A percentile compares a stretch with the other conserved stretches of the same genome.
phyloP scores from a whole-genome alignment of 1,140 invertebrate genomes.

The Drosophila takahashii region DNA sequence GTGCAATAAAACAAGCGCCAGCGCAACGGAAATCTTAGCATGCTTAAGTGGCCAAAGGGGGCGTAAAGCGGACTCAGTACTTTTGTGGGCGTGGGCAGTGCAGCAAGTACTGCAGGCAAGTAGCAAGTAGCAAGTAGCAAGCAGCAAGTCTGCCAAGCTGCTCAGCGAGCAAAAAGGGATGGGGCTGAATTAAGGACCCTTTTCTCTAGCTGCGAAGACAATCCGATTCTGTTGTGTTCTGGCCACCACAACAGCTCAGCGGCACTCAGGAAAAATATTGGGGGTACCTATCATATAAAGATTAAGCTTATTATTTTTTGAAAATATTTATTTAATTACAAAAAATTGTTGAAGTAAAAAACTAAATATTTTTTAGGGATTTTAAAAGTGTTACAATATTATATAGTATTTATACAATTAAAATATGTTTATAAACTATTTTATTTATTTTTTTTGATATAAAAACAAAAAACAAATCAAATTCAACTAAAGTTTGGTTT shows the following conservation, averaged over 20 bases:
- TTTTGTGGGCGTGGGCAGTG: slow-evolving; percentile 15
- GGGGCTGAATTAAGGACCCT: slow-evolving; percentile 1
- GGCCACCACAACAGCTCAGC: slow-evolving; percentile 16
- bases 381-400: too few relatives aligned
- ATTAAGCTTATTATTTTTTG: too few relatives aligned
- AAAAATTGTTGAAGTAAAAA: too few relatives aligned
- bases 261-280: slow-evolving; percentile 2
- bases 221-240: slow-evolving; percentile 17
- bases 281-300: too few relatives aligned
- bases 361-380: too few relatives aligned
- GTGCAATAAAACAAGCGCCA: slow-evolving; percentile 58
- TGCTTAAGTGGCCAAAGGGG: slow-evolving; percentile 63
- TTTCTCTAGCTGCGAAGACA: slow-evolving; percentile 13
- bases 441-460: too few relatives aligned
- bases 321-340: too few relatives aligned
- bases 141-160: background rate
- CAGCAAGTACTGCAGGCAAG: slow-evolving; percentile 27
- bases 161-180: background rate
- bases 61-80: background rate
- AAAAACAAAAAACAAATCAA: too few relatives aligned
- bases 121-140: slow-evolving; percentile 21
- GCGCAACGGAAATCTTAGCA: slow-evolving; percentile 73
- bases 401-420: too few relatives aligned
- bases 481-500: too few relatives aligned
- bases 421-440: too few relatives aligned